Conservation (phyloP, 2,797 vertebrate species). For the Pteropus rufus region DNA sequence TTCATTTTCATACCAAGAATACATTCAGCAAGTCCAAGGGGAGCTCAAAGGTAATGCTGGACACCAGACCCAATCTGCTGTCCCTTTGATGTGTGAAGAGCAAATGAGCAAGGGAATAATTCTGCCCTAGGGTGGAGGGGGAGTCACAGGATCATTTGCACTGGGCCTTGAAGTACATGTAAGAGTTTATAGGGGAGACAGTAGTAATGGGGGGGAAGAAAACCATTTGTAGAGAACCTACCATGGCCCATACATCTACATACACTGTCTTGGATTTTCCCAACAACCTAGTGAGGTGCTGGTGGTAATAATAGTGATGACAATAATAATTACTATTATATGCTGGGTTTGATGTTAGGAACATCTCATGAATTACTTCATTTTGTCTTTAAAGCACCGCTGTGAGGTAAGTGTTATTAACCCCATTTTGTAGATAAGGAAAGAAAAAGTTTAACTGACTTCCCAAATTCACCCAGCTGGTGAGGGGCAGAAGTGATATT, state of each 20-base stretch:
- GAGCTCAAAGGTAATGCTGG: not conserved
- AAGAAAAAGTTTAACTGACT: not conserved
- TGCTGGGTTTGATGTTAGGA: not conserved
- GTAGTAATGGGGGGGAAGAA: not conserved
- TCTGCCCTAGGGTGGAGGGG: not conserved
- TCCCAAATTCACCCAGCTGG: not conserved
- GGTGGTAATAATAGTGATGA: not conserved
- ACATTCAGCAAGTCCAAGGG: not conserved
- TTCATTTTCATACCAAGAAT: not conserved
- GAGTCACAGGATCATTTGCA: not conserved
- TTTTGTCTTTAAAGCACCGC: not conserved
- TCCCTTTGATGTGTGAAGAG: not conserved
- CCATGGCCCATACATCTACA: not conserved
- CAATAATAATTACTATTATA: not conserved
- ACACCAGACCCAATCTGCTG: not conserved
- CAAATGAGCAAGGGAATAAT: not conserved
- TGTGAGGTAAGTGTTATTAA: not conserved
- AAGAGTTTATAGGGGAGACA: not conserved
- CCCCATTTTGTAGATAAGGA: not conserved
- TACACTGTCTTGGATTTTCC: not conserved
- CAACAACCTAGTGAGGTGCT: not conserved
- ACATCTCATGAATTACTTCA: not conserved
- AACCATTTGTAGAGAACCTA: not conserved
- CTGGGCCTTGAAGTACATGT: not conserved
- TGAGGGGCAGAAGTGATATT: not conserved